These are phyloP conservation scores for Nothocercus nigrocapillus DNA, from an alignment of 2,113 vertebrate genomes.

Conservation along the genomic window DNA sequence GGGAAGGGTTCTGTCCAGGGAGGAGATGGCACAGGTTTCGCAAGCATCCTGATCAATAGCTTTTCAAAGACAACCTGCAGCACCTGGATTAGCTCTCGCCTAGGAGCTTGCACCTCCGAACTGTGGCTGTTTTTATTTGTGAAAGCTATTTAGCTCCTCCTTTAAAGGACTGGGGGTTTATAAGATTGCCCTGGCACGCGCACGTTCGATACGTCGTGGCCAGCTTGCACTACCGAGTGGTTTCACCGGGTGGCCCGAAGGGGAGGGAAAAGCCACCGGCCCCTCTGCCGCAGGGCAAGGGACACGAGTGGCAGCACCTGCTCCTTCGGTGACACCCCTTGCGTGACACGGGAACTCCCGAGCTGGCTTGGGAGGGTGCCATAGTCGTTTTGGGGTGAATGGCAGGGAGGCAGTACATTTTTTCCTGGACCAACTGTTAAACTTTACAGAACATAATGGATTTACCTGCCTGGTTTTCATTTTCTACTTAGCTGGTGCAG, in stretches of 20 bases:
- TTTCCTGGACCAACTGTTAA: neutral
- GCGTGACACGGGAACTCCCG: neutral
- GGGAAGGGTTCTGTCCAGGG: too few species aligned
- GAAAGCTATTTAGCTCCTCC: neutral
- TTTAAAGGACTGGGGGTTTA: neutral
- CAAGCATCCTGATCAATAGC: too few species aligned
- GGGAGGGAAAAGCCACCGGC: neutral
- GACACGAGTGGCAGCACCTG: neutral
- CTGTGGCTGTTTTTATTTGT: fast-evolving
- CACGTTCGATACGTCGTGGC: fast-evolving
- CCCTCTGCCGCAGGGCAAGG: neutral
- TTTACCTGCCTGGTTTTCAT: neutral
- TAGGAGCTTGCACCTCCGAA: neutral
- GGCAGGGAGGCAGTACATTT: neutral
- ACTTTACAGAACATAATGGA: neutral
- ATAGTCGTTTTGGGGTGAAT: neutral
- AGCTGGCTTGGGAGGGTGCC: neutral
- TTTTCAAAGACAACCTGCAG: neutral
- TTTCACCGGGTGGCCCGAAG: neutral
- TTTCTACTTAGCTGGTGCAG: neutral
- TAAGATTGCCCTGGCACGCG: fast-evolving
- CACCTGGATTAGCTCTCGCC: neutral
- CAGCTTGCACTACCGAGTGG: neutral
- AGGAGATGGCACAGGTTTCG: neutral
- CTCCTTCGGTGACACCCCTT: slow-evolving; percentile 11